phyloP scores from a whole-genome alignment of 2,113 vertebrate genomes.

The Ailuropoda melanoleuca region DNA sequence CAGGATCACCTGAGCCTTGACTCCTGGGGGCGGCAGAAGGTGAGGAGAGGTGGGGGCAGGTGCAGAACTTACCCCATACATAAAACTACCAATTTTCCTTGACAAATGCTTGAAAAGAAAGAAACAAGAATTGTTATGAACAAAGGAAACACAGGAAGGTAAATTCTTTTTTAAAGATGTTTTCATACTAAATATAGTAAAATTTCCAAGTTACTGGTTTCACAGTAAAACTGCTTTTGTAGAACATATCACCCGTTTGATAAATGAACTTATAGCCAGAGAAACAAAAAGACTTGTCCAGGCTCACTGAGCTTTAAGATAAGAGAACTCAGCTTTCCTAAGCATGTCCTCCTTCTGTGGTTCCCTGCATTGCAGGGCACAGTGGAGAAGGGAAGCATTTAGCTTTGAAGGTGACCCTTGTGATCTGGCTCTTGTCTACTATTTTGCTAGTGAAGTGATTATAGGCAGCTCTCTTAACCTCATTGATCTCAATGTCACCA shows the following conservation, averaged over 20 bases:
- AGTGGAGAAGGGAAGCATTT: background rate
- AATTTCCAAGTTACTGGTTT: background rate
- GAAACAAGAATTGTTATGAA: background rate
- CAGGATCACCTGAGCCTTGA: background rate
- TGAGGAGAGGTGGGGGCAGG: background rate
- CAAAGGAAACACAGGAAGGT: background rate
- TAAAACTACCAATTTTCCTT: background rate
- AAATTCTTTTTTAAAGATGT: conserved; percentile 24
- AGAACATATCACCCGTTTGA: background rate
- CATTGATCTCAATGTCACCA: background rate
- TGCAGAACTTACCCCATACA: background rate
- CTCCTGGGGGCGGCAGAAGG: background rate
- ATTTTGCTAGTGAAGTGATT: background rate
- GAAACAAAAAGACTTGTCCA: background rate
- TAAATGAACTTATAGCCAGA: background rate
- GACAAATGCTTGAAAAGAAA: background rate
- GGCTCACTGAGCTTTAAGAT: background rate
- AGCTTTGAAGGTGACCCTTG: background rate
- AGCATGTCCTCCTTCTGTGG: background rate
- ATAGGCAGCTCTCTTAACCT: background rate
- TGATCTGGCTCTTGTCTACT: background rate
- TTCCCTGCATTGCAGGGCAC: too few species aligned
- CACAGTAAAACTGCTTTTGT: background rate
- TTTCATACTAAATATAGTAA: background rate
- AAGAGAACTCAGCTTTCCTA: background rate